Evolutionary conservation across 1,140 invertebrate species (phyloP).

Genomic region (Euschistus heros): DNA sequence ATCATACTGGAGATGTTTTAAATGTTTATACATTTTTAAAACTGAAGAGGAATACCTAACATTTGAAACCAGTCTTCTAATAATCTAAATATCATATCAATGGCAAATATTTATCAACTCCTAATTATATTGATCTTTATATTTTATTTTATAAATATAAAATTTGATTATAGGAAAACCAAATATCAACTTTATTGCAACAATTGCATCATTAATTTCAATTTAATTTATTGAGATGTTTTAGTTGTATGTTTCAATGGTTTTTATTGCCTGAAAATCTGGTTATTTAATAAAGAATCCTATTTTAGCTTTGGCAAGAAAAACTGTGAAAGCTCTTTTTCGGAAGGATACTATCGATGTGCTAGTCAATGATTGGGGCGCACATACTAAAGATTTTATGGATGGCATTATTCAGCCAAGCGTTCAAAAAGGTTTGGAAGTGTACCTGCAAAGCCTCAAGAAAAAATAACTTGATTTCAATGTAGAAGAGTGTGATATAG

Average conservation of each 20-base stretch:
- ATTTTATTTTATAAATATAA: too few species aligned
- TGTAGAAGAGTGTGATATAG: too few species aligned
- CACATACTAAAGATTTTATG: slow-evolving; percentile 51
- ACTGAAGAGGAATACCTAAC: too few species aligned
- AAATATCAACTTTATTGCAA: too few species aligned
- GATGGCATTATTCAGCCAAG: slow-evolving; percentile 44
- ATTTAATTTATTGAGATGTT: neutral
- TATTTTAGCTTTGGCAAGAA: slow-evolving; percentile 43
- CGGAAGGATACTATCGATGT: slow-evolving; percentile 42
- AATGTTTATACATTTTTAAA: too few species aligned
- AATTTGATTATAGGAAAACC: too few species aligned
- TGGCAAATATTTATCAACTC: neutral
- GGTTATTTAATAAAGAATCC: too few species aligned
- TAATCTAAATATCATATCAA: too few species aligned
- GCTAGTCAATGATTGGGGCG: slow-evolving; percentile 46
- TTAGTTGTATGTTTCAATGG: neutral
- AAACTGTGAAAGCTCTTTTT: slow-evolving; percentile 48
- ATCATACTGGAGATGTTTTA: too few species aligned
- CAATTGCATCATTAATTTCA: neutral
- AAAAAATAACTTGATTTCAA: slow-evolving; percentile 46
- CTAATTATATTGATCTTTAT: neutral
- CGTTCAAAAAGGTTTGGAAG: slow-evolving; percentile 54
- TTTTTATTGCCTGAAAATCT: too few species aligned
- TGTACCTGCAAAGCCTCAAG: slow-evolving; percentile 57
- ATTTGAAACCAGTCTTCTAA: too few species aligned